Evolutionary conservation across 35 echinoderm and acorn worm species (phyloP), one percentile per base, ranked within the genome.

Genomic region (Lytechinus variegatus): DNA sequence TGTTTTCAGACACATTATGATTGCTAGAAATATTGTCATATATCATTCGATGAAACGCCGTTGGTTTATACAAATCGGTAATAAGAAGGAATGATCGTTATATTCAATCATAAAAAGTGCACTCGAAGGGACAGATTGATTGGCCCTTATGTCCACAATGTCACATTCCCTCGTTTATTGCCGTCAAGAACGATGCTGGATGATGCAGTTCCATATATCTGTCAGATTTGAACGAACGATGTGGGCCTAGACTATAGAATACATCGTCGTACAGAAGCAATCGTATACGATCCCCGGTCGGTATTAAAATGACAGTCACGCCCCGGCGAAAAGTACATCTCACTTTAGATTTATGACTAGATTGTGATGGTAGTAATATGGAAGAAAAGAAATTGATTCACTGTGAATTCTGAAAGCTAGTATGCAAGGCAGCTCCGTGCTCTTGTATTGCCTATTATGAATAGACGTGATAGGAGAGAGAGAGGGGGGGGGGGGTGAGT

Each of bases 161-260:
- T 79, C 66, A 79, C 66, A 79, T 79, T 79, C 66, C 66, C 66
- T 79, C 66, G 66, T 79, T 24, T 79, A 79, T 79, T 79, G 66
- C 66, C n/a, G 66, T 79, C 66, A 79, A 24, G 4, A 24, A 79
- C n/a, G n/a, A 79, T 79, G 21, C 66, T 24, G 66, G 66, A 79
- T 79, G 66, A 24, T 24, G 8, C 66, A 19, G 66, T 79, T 79
- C 66, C 19, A 79, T 79, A 24, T 24, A 79, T 79, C n/a, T 79
- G 19, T 16, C 66, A 79, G 66, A 79, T 79, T 44, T 24, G 66
- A 79, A 16, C 19, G 66, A 79, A 24, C 21, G 66, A 79, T 6
- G 66, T 19, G 66, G 66, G 19, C 4, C n/a, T 79, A 79, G 66
- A 79, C 66, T 79, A 1, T 44, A 44, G 33, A 1, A 79, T 79